phyloP scores from a whole-genome alignment of 92 coral and sea anemone genomes.

The Palythoa heliodiscus region DNA sequence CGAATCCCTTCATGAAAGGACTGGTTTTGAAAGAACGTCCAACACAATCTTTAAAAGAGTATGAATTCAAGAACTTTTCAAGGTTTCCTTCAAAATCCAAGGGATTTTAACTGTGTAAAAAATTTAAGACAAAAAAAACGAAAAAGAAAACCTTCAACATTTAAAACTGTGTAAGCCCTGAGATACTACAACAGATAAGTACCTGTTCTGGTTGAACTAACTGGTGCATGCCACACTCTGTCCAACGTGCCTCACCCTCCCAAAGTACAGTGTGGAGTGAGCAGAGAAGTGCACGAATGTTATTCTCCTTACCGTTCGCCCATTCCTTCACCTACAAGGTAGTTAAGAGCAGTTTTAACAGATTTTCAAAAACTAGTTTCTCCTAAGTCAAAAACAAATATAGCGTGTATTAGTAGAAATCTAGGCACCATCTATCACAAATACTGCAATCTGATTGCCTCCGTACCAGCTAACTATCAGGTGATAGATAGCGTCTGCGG shows the following conservation, averaged over 20 bases:
- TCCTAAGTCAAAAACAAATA: background rate
- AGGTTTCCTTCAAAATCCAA: too few species aligned
- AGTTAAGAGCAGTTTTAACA: background rate
- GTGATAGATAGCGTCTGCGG: too few species aligned
- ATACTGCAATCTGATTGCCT: too few species aligned
- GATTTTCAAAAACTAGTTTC: too few species aligned
- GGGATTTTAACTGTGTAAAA: background rate
- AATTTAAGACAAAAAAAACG: background rate
- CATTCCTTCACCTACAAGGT: slow-evolving; percentile 82
- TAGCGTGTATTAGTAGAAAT: too few species aligned
- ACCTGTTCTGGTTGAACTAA: slow-evolving; percentile 96
- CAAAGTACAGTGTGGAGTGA: slow-evolving; percentile 86
- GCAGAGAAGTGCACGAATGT: slow-evolving; percentile 92
- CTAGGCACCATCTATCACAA: too few species aligned
- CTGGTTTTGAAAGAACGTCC: too few species aligned
- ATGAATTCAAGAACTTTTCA: too few species aligned
- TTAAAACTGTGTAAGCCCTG: background rate
- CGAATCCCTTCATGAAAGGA: too few species aligned
- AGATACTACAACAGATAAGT: background rate
- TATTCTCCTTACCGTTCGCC: slow-evolving; percentile 90
- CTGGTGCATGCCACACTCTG: slow-evolving; percentile 91
- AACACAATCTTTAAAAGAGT: too few species aligned
- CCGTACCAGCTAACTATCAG: too few species aligned
- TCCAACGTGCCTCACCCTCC: slow-evolving; percentile 93
- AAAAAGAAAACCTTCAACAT: background rate